A percentile compares a stretch with the other conserved stretches of the same genome.
Conservation (phyloP, 2,888 invertebrate genomes). For the Temnothorax ravouxi region DNA sequence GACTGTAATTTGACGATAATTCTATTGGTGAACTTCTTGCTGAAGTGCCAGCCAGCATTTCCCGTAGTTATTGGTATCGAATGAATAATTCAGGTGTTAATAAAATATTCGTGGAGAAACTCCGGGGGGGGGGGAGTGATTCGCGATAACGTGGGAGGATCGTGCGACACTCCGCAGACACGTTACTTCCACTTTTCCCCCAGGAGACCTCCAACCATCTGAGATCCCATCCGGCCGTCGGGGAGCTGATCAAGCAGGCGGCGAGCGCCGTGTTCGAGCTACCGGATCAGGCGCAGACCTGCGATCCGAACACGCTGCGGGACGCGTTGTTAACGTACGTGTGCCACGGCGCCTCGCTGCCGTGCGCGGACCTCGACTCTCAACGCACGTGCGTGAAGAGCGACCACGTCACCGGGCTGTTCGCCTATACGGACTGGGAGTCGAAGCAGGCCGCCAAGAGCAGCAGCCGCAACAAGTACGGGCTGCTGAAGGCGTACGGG, state of each 20-base stretch:
- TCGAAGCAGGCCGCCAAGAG: slow-evolving; percentile 89
- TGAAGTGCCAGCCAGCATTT: neutral
- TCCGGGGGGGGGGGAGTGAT: slow-evolving; percentile 51
- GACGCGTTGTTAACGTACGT: slow-evolving; percentile 94
- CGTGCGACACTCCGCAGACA: neutral
- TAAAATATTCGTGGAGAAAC: neutral
- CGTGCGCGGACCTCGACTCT: slow-evolving; percentile 89
- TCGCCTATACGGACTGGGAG: slow-evolving; percentile 94
- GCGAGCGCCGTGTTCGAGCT: slow-evolving; percentile 90
- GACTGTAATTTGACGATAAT: neutral
- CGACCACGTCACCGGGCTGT: slow-evolving; percentile 92
- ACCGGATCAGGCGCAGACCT: slow-evolving; percentile 88
- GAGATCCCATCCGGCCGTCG: slow-evolving; percentile 91
- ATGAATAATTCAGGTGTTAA: neutral
- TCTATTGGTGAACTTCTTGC: neutral
- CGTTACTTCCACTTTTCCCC: slow-evolving; percentile 80
- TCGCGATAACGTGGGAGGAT: neutral
- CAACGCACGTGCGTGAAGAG: slow-evolving; percentile 89
- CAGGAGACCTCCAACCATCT: slow-evolving; percentile 90
- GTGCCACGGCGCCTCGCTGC: slow-evolving; percentile 94
- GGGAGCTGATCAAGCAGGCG: slow-evolving; percentile 90
- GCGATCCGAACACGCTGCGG: slow-evolving; percentile 91
- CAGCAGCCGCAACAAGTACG: slow-evolving; percentile 86
- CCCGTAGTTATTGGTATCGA: neutral
- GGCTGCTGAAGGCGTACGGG: slow-evolving; percentile 93